Base-by-base conservation (phyloP, 2,797 vertebrate genomes). In the Spondyliosoma cantharus region DNA sequence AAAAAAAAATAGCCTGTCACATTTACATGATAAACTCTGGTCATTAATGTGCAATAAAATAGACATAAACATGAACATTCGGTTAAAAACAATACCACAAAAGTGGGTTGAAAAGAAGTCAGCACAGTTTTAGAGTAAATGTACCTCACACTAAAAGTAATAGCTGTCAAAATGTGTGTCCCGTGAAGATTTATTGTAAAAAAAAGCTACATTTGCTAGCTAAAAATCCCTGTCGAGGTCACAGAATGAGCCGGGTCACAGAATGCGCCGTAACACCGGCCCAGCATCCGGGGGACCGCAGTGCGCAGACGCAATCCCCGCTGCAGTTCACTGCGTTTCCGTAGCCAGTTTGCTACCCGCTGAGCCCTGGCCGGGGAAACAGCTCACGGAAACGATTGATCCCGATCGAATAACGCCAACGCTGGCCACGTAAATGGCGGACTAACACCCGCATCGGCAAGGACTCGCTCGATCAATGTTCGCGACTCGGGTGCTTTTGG, bases 281-380 rank as follows among this genome's bases (percentile, higher is more conserved):
- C 15, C 42, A 69, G 22, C 90, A 95, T 95, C 94, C 94, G 94
- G 93, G 93, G 91, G 83, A 74, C 76, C 52, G 63, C 65, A 84
- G 65, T 13, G 93, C 94, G 94, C 94, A 94, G 74, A 84, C 94
- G 85, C 94, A 91, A 20, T 90, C 70, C 63, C 67, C 86, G 91
- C 92, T 86, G 92, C 91, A 92, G 92, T 67, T 92, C 64, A 69
- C 92, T 91, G 92, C 91, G 93, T 93, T 95, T 96, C 95, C 95
- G 93, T 93, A 95, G 91, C 91, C 86, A 62, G 74, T 52, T 42
- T 77, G 91, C 88, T 89, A 87, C 87, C 90, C 88, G 86, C 90
- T 90, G 88, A 91, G 88, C 80, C 56, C 87, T 85, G 89, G 72
- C 78, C 68, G 83, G 84, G 74, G 80, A 84, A 79, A 54, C 87